Percentiles rank a stretch among this genome's conserved stretches.
These are phyloP conservation scores for Mobula hypostoma DNA, from an alignment of 2,113 vertebrate species.

Conservation along the genomic window DNA sequence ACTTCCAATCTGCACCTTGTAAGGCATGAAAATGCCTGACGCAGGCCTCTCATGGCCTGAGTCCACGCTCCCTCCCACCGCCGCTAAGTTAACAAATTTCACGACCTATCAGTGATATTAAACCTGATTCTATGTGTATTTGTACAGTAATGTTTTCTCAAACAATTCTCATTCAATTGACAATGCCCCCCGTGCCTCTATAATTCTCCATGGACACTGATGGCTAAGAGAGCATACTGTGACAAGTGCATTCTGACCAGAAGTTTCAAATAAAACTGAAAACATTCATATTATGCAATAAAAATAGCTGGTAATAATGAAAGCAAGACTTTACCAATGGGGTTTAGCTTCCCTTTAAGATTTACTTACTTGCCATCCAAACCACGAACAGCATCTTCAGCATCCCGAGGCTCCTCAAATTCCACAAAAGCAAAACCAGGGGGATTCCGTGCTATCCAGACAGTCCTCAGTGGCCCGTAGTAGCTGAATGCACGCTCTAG, in stretches of 20 bases:
- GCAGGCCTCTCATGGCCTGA: too few relatives aligned
- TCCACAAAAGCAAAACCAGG: conserved; percentile 80
- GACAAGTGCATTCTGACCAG: conserved; percentile 24
- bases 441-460: conserved; percentile 83
- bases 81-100: too few relatives aligned
- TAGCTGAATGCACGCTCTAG: conserved; percentile 79
- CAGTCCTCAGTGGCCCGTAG: conserved; percentile 75
- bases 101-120: too few relatives aligned
- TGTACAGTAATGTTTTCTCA: too few relatives aligned
- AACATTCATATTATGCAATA: conserved; percentile 10
- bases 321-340: conserved; percentile 26
- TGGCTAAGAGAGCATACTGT: not conserved
- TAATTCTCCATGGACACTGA: not conserved
- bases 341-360: conserved; percentile 21
- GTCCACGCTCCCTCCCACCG: too few relatives aligned
- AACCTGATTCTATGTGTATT: too few relatives aligned
- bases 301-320: not conserved
- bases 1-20: too few relatives aligned
- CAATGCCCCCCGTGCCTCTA: too few relatives aligned
- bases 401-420: conserved; percentile 72
- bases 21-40: too few relatives aligned
- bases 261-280: conserved; percentile 11
- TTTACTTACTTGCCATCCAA: conserved; percentile 73
- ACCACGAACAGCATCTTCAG: conserved; percentile 68
- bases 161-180: too few relatives aligned